phyloP scores from a whole-genome alignment of 2,113 vertebrate species.

The Drymodes brunneopygia region DNA sequence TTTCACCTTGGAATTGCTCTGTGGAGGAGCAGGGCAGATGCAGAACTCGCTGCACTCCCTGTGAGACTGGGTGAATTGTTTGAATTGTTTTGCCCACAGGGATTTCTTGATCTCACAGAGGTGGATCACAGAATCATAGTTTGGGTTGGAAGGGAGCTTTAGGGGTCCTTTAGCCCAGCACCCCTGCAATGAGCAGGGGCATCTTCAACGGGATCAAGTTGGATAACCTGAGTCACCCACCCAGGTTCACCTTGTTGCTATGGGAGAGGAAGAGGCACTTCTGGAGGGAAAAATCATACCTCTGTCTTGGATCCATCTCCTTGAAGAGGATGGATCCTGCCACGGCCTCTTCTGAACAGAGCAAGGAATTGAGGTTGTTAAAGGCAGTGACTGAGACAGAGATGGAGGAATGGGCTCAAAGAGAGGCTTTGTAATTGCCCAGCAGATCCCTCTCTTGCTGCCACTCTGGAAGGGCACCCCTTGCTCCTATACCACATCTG shows the following conservation, averaged over 20 bases:
- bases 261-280: not conserved
- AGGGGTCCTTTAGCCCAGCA: not conserved
- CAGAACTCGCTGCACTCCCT: not conserved
- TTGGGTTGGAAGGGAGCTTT: not conserved
- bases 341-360: not conserved
- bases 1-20: not conserved
- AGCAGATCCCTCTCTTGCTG: not conserved
- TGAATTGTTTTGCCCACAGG: rapidly evolving
- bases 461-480: not conserved
- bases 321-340: not conserved
- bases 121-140: not conserved
- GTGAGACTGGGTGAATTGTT: rapidly evolving
- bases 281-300: not conserved
- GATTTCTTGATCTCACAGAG: not conserved
- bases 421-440: not conserved
- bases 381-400: not conserved
- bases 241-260: not conserved
- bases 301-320: not conserved
- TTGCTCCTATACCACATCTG: not conserved
- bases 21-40: not conserved
- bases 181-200: not conserved
- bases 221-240: not conserved
- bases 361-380: not conserved
- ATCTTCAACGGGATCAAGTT: not conserved
- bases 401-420: not conserved